Base-by-base conservation (phyloP, 1,140 invertebrate genomes). In the Apocrypta bakeri region DNA sequence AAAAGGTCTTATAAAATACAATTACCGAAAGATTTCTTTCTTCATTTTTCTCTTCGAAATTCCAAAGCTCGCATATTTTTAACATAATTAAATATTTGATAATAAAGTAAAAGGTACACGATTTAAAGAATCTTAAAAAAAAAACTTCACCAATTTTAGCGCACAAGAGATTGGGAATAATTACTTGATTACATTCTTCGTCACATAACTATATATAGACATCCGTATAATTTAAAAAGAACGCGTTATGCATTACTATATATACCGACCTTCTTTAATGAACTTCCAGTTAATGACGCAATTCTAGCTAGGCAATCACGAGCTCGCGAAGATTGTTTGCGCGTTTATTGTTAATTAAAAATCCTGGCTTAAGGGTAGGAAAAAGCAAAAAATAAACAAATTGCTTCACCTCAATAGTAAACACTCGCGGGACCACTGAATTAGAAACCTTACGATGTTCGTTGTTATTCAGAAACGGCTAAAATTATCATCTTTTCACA, bases 401-500 rank as follows among this genome's bases (percentile, higher is more conserved):
- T 37, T 31, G 25, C 48, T 56, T 7, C 7, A 17, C 12, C 42
- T 17, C 42, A 48, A 48, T 64, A 27, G 63, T 9, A 1, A 64
- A 64, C 63, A 64, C 68, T 29, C 11, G n/a, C n/a, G 68, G 33
- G 29, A 21, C 14, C 25, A 17, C 68, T 37, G 27, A 31, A 29
- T 29, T 21, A 31, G 17, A 12, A 71, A 21, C 31, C 37, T 71
- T 71, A 71, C 21, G 27, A 3, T 31, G 21, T 71, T 33, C 68
- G 37, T 71, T 71, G 68, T 37, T 71, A 71, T 71, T 71, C 68
- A 71, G 68, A 12, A 27, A 31, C 68, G 68, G 21, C 27, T 37
- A 71, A 71, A 71, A 71, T 71, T 71, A 71, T 71, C 68, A 37
- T 71, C 31, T 27, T 37, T 71, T 17, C 68, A 71, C 27, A 21